Evolutionary conservation across 2,797 vertebrate species (phyloP).

Genomic region (Clarias pachynema): DNA sequence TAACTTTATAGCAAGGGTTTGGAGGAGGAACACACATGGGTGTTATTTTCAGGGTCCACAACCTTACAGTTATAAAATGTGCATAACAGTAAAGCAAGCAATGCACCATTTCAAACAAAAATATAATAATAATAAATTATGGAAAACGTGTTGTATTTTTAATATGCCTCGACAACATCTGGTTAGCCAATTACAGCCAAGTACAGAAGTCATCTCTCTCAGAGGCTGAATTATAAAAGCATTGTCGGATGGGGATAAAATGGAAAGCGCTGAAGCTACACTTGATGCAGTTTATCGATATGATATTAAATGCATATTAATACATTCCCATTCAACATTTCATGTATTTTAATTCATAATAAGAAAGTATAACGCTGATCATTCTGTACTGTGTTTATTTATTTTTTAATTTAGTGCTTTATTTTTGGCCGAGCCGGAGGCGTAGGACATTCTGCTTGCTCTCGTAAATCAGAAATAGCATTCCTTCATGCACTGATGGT

Average conservation of each 20-base stretch:
- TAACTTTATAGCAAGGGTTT: not conserved
- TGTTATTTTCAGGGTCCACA: not conserved
- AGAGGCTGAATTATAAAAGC: not conserved
- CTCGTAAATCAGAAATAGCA: conserved; percentile 2
- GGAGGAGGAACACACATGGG: not conserved
- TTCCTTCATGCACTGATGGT: conserved; percentile 18
- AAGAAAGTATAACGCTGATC: not conserved
- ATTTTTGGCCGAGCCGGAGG: too few relatives aligned
- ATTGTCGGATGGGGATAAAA: not conserved
- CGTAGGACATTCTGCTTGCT: not conserved
- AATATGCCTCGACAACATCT: not conserved
- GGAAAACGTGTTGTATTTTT: not conserved
- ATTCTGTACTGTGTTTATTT: not conserved
- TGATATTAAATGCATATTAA: not conserved
- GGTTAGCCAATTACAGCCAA: not conserved
- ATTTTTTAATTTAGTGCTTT: not conserved
- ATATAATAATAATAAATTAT: not conserved
- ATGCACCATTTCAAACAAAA: not conserved
- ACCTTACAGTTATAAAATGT: not conserved
- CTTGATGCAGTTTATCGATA: not conserved
- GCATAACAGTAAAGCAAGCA: not conserved
- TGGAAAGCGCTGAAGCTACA: not conserved
- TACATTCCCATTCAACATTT: not conserved
- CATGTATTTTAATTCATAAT: not conserved
- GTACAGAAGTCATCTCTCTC: not conserved